Conservation (phyloP, 2,797 vertebrate genomes). For the Paedocypris micromegethes region DNA sequence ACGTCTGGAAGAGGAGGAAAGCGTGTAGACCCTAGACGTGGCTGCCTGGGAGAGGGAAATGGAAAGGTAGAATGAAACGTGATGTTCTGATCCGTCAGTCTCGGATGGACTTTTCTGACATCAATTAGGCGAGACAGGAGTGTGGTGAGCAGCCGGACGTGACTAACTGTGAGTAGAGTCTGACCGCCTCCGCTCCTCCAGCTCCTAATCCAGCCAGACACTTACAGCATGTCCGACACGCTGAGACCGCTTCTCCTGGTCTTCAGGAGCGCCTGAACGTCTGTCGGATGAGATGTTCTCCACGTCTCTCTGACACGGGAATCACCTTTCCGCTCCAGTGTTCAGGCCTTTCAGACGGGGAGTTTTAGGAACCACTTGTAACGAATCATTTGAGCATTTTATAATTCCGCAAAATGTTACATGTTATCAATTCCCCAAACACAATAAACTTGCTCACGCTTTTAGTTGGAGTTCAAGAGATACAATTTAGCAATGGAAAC, state of each 20-base stretch:
- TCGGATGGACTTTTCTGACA: conserved; percentile 6
- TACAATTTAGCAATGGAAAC: too few relatives aligned
- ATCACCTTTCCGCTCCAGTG: conserved; percentile 6
- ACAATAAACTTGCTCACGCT: too few relatives aligned
- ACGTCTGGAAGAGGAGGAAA: neutral
- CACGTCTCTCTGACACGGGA: neutral
- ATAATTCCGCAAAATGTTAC: too few relatives aligned
- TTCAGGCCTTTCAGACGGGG: too few relatives aligned
- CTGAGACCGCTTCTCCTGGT: conserved; percentile 21
- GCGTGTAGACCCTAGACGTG: neutral
- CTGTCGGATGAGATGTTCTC: conserved; percentile 24
- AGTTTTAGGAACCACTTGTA: too few relatives aligned
- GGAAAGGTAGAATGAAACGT: neutral
- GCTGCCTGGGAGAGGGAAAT: neutral
- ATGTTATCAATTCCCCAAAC: too few relatives aligned
- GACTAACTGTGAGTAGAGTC: conserved; percentile 25
- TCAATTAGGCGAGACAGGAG: conserved; percentile 15
- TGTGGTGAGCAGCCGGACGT: conserved; percentile 24
- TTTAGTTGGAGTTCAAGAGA: too few relatives aligned
- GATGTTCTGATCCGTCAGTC: neutral
- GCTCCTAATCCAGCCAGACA: conserved; percentile 32
- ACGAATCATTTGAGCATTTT: too few relatives aligned
- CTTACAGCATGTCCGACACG: conserved; percentile 17
- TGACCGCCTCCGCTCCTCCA: conserved; percentile 35
- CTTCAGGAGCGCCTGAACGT: conserved; percentile 34